Percentiles rank a stretch among this genome's conserved stretches.
Conservation (phyloP, 30 jellyfish, hydroid and myxozoan species). For the Aurelia coerulea region DNA sequence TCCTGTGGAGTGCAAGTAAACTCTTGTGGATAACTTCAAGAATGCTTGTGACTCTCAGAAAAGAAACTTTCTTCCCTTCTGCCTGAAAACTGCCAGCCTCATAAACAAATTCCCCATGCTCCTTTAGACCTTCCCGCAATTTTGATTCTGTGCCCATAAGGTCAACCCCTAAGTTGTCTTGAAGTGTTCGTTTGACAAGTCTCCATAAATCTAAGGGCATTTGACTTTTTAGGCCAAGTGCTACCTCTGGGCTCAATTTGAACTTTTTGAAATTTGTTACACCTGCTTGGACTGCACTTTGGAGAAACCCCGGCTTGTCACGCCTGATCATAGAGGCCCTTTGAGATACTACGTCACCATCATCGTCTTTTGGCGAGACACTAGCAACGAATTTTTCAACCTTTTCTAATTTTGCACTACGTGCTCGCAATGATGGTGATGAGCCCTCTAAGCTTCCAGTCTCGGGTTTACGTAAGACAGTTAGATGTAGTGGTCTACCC, state of each 20-base stretch:
- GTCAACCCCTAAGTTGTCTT: not conserved
- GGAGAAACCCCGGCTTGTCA: not conserved
- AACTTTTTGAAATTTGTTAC: not conserved
- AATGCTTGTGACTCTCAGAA: conserved; percentile 18
- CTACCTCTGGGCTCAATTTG: not conserved
- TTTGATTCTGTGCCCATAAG: not conserved
- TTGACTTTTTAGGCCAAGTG: not conserved
- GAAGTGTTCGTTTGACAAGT: not conserved
- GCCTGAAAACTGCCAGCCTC: conserved; percentile 19
- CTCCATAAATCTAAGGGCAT: conserved; percentile 21
- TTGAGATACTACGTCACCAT: not conserved
- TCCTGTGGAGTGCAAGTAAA: conserved; percentile 20
- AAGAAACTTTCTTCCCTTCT: conserved; percentile 10
- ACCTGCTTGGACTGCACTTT: too few species aligned
- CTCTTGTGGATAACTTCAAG: conserved; percentile 20
- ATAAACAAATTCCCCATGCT: conserved; percentile 8
- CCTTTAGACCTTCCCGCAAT: conserved; percentile 1
- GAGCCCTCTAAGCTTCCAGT: not conserved
- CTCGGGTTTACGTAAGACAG: not conserved
- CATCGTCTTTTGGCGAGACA: not conserved
- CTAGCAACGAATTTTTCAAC: not conserved
- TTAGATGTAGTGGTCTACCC: conserved; percentile 18
- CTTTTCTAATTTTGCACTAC: conserved; percentile 3
- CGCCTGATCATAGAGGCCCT: conserved; percentile 1
- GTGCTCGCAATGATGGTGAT: conserved; percentile 11